Conservation (phyloP, 2,797 vertebrate genomes). For the Gymnothorax reevesii region DNA sequence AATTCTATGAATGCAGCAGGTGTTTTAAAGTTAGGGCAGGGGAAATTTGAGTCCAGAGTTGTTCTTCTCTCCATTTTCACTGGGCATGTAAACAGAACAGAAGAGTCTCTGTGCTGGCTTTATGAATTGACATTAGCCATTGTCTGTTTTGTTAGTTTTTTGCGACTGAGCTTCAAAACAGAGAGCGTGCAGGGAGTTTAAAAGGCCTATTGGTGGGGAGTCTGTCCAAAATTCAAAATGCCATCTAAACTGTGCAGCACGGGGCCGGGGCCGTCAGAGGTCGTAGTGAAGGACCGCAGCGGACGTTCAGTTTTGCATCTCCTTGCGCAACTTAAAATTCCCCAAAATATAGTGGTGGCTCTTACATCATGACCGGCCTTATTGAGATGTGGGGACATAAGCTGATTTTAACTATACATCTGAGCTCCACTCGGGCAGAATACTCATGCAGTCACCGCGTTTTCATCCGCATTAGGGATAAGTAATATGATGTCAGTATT, state of each 20-base stretch:
- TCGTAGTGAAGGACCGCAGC: conserved; percentile 20
- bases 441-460: background rate
- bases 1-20: conserved; percentile 35
- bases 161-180: conserved; percentile 26
- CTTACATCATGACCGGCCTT: background rate
- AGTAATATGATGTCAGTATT: conserved; percentile 13
- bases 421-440: background rate
- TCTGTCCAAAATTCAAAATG: conserved; percentile 39
- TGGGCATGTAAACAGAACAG: conserved; percentile 38
- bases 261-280: conserved; percentile 18
- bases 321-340: background rate
- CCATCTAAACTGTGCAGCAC: conserved; percentile 28
- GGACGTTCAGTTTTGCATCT: conserved; percentile 27
- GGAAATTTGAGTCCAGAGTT: conserved; percentile 45
- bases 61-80: conserved; percentile 25
- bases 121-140: conserved; percentile 39
- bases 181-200: background rate
- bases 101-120: conserved; percentile 45
- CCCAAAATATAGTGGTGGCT: background rate
- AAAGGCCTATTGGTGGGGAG: conserved; percentile 38
- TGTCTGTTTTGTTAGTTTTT: conserved; percentile 42
- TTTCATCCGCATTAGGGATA: conserved; percentile 5
- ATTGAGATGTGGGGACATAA: conserved; percentile 5
- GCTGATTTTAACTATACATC: background rate
- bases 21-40: conserved; percentile 34